Percentiles rank a stretch among this genome's conserved stretches.
phyloP scores from a whole-genome alignment of 1,140 invertebrate genomes.

The Anoplophora glabripennis region DNA sequence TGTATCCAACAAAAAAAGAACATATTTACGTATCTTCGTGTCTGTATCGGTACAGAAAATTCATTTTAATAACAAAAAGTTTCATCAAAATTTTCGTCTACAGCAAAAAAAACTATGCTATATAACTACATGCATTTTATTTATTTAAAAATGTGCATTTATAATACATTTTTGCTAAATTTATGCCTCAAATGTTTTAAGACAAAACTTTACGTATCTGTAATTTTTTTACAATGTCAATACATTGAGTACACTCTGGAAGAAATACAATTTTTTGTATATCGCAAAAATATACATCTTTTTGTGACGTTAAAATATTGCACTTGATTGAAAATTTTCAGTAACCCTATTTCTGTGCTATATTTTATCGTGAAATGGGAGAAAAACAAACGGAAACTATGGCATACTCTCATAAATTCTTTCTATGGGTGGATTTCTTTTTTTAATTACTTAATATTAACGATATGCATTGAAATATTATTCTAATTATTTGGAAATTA shows the following conservation, averaged over 20 bases:
- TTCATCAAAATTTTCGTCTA: slow-evolving; percentile 29
- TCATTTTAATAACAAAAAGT: slow-evolving; percentile 25
- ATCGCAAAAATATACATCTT: slow-evolving; percentile 42
- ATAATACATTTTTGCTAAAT: slow-evolving; percentile 46
- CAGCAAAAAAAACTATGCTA: slow-evolving; percentile 38
- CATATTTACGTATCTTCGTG: slow-evolving; percentile 16
- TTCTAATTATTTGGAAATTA: slow-evolving; percentile 28
- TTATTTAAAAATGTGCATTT: slow-evolving; percentile 49
- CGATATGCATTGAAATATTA: slow-evolving; percentile 38
- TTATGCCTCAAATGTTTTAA: slow-evolving; percentile 32
- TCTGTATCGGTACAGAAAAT: slow-evolving; percentile 24
- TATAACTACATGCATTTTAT: slow-evolving; percentile 41
- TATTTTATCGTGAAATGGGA: slow-evolving; percentile 21
- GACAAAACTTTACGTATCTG: slow-evolving; percentile 43
- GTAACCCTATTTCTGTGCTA: slow-evolving; percentile 19
- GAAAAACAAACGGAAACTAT: slow-evolving; percentile 15
- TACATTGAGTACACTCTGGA: slow-evolving; percentile 43
- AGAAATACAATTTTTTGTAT: slow-evolving; percentile 39
- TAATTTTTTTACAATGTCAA: slow-evolving; percentile 41
- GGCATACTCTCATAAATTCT: slow-evolving; percentile 18
- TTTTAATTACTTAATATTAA: slow-evolving; percentile 31
- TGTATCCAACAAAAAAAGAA: slow-evolving; percentile 12
- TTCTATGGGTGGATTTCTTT: slow-evolving; percentile 28
- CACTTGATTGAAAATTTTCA: slow-evolving; percentile 30
- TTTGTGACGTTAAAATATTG: slow-evolving; percentile 39